A percentile compares a stretch with the other conserved stretches of the same genome.
Conservation (phyloP, 2,888 invertebrate species). For the Chromoteleia sp. region DNA sequence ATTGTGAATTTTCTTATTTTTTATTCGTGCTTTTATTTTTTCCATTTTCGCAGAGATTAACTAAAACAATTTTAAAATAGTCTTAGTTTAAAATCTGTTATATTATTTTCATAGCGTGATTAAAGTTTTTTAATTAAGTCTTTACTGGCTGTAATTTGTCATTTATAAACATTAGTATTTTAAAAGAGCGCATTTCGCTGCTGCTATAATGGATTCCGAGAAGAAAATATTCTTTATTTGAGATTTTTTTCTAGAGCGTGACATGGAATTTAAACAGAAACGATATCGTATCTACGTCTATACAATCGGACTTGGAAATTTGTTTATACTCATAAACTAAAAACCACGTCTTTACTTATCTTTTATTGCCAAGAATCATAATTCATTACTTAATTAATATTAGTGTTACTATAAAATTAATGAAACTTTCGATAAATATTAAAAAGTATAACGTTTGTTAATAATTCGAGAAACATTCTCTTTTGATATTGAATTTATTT, state of each 20-base stretch:
- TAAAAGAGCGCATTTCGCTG: constrained; percentile 20
- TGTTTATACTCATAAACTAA: background rate
- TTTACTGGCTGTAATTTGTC: no score
- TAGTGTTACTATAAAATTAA: no score
- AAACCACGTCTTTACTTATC: background rate
- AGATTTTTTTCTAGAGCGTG: constrained; percentile 31
- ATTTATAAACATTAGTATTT: constrained; percentile 28
- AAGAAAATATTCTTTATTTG: constrained; percentile 37
- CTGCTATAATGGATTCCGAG: constrained; percentile 9
- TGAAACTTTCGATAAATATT: background rate
- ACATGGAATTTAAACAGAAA: constrained; percentile 30
- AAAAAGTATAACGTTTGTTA: no score
- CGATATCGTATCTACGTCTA: constrained; percentile 2
- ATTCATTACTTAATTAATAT: no score
- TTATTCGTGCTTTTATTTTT: no score
- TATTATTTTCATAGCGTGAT: constrained; percentile 3
- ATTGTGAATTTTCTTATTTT: no score
- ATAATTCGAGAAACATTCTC: background rate
- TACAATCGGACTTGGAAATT: background rate
- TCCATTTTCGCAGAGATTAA: no score
- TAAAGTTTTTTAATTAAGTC: no score
- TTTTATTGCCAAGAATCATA: no score
- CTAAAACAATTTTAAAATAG: no score
- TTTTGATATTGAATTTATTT: constrained; percentile 10
- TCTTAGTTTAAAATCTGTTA: no score